These are phyloP conservation scores for Sanderia malayensis DNA, from an alignment of 30 jellyfish, hydroid and myxozoan species.

Conservation along the genomic window DNA sequence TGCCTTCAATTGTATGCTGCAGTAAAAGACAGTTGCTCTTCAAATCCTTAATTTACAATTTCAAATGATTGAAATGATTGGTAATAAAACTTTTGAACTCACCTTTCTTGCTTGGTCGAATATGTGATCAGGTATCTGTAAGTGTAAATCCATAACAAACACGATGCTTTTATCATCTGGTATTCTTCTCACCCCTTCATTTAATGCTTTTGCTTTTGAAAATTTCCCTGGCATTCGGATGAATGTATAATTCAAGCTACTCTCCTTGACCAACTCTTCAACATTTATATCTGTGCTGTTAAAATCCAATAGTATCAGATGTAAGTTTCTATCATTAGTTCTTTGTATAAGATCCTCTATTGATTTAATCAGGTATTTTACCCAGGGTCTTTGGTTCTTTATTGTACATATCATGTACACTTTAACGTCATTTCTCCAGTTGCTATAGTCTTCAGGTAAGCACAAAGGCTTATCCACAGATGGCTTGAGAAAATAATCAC, in stretches of 20 bases:
- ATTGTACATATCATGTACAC: constrained; percentile 71
- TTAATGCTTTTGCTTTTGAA: constrained; percentile 71
- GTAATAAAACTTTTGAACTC: not conserved
- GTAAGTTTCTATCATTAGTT: constrained; percentile 68
- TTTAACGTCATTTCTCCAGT: constrained; percentile 57
- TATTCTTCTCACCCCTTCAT: constrained; percentile 53
- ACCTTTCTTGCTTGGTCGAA: constrained; percentile 91
- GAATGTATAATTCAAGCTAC: constrained; percentile 61
- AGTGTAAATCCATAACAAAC: constrained; percentile 79
- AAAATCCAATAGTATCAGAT: constrained; percentile 68
- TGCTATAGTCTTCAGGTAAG: constrained; percentile 57
- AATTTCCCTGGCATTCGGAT: constrained; percentile 66
- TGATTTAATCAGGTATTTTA: constrained; percentile 48
- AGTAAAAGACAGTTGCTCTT: no score
- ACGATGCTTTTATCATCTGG: constrained; percentile 56
- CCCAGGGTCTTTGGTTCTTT: constrained; percentile 89
- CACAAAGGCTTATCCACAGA: constrained; percentile 42
- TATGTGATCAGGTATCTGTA: constrained; percentile 72
- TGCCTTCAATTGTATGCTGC: constrained; percentile 81
- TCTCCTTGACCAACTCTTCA: constrained; percentile 23
- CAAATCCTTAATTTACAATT: not conserved
- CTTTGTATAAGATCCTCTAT: constrained; percentile 46
- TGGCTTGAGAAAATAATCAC: constrained; percentile 65
- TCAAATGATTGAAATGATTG: not conserved
- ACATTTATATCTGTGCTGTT: constrained; percentile 71